Base-by-base conservation (phyloP, 1,140 invertebrate species). In the Patella vulgata region DNA sequence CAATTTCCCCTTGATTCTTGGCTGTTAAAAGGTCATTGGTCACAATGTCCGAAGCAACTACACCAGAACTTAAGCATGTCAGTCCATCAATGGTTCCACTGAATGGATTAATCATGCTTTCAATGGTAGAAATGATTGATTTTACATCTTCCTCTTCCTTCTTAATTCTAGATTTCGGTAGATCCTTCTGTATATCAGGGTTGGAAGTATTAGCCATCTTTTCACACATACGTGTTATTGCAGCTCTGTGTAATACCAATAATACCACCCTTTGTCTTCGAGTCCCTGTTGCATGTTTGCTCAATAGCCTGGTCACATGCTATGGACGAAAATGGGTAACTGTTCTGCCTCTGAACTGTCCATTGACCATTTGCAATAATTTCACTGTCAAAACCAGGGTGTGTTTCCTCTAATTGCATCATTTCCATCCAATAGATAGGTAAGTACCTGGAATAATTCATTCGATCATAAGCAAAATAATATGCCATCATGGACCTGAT, bases 231-330 rank as follows among this genome's bases (percentile, higher is more conserved):
- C 31, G 23, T 9, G 25, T 36, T 30, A 59, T 59, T n/a, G 44
- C 46, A 17, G 57, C 23, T 23, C 57, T 4, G 31, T 50, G 57
- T 59, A 23, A 50, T 31, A 9, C 57, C 46, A 59, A 31, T 59
- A 27, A 48, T 12, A 44, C 57, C 57, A 30, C 57, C 57, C 25
- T 59, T 59, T 36, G 57, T 59, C 36, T 59, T 51, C 6, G 57
- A 59, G n/a, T 59, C 57, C 23, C 57, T 25, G 31, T 59, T 59
- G 3, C 3, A n/a, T 23, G 59, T 61, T 31, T 61, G 47, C 33
- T 61, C 51, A 33, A 61, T 61, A 6, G 59, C 39, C 28, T 61
- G 59, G 28, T 61, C 59, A 54, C 59, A 61, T 6, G 39, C 59
- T 40, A 55, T 54, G 2, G 36, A 28, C 9, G 59, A 39, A 54